Base-by-base conservation (phyloP, 1,140 invertebrate genomes). In the Leptinotarsa texana region DNA sequence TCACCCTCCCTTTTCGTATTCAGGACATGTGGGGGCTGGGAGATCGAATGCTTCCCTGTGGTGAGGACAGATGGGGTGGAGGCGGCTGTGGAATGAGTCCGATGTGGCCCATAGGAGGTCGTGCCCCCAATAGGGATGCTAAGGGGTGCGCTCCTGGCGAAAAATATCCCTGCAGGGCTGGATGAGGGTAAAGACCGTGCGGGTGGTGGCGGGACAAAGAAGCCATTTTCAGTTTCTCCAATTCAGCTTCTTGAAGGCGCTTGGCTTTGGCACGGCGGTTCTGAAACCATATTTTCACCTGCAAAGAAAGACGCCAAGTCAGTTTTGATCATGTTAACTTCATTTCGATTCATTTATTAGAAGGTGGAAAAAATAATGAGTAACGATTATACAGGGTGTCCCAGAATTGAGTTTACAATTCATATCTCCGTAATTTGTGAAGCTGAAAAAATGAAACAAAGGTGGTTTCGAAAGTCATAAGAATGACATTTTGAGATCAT, bases 231-330 rank as follows among this genome's bases (percentile, higher is more conserved):
- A 85, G 76, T 85, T 95, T 95, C 85, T 96, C 95, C 78, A 96
- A 91, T 89, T 98, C 96, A 48, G 96, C 96, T 85, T 98, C 96
- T 84, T 98, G 96, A 5, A 98, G 89, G 18, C 96, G 91, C 84
- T 98, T 98, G 78, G 95, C 94, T 86, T 98, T 98, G 68, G 96
- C 96, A 51, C 96, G 89, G 8, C 96, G 90, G 86, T 98, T 98
- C 91, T 98, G 96, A 86, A 98, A 98, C 96, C 96, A 98, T 81
- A 98, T 98, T 90, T 98, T 98, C 75, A 96, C 94, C 92, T 95
- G 88, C 57, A 87, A 89, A 77, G 80, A 86, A 81, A 82, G 8
- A 42, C 8, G 8, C 3, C 33, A 11, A 3, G 1, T 42, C 33
- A 42, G 33, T 42, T 42, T 11, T 42, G 33, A 11, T 6, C 5